Evolutionary conservation across 2,888 invertebrate species (phyloP), one percentile per base, ranked within the genome.

Genomic region (Drosophila hamatofila): DNA sequence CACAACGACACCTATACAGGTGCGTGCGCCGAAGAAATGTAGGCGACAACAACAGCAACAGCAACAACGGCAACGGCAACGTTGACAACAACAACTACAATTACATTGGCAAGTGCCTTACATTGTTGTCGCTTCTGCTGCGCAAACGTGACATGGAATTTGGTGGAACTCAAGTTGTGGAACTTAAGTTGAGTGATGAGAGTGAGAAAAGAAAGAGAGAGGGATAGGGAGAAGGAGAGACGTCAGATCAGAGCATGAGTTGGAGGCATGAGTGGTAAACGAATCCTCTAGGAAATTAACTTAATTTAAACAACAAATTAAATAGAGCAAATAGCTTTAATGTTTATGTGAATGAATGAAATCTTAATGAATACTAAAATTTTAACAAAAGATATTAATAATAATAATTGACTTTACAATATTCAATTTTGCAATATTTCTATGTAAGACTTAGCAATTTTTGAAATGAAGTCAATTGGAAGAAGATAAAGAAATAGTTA

Each of bases 1-100:
- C 23, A 25, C 37, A 23, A 3, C 23, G 52, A 30, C 67, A 72
- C 64, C 58, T 71, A 49, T 49, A 68, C 72, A 75, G 77, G 80
- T 75, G 80, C 72, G 82, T 81, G 78, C 69, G 77, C 72, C 72
- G 71, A 78, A 81, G 80, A 76, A 80, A 76, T 78, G 80, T 81
- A 78, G 81, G 78, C 78, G 72, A 78, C 81, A 81, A 75, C 77
- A 80, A 74, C 68, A 27, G 44, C 44, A 72, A 64, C 59, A 30
- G 16, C 35, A 57, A 64, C 42, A 49, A 48, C 57, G 58, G 41
- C 35, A 21, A 27, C 41, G 81, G 73, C 77, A 69, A 77, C 81
- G 75, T 70, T 70, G 75, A 72, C 66, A 68, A 62, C 55, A 52
- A 66, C 42, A 52, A 56, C 12, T 21, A 35, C 70, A 72, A 72